Evolutionary conservation across 2,888 invertebrate species (phyloP).

Genomic region (Caenorhabditis afra): DNA sequence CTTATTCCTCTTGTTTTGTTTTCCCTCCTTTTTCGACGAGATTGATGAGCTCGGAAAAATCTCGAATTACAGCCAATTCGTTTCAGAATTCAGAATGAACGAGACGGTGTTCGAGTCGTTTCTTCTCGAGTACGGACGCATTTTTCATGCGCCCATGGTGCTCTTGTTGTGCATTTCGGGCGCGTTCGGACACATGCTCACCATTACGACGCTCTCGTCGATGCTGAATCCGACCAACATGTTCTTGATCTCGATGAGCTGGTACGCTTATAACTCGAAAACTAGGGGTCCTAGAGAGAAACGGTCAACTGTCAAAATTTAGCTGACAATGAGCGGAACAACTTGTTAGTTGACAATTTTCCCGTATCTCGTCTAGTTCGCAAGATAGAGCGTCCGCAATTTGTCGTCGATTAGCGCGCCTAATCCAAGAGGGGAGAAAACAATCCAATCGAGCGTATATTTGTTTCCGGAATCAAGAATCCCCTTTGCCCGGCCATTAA

Average conservation of each 20-base stretch:
- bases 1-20: constrained; percentile 19
- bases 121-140: constrained; percentile 64
- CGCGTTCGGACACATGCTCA: constrained; percentile 73
- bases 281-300: too few species aligned
- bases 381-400: too few species aligned
- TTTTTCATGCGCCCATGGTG: constrained; percentile 75
- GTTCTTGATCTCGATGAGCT: constrained; percentile 76
- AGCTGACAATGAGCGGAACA: too few species aligned
- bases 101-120: constrained; percentile 47
- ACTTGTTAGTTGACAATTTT: too few species aligned
- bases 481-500: too few species aligned
- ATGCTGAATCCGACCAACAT: constrained; percentile 77
- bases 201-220: constrained; percentile 70
- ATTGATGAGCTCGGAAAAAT: background rate
- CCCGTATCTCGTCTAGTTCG: background rate
- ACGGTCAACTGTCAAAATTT: too few species aligned
- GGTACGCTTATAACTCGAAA: too few species aligned
- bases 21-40: background rate
- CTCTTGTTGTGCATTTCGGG: constrained; percentile 75
- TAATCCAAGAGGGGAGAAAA: constrained; percentile 14
- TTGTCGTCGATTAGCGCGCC: background rate
- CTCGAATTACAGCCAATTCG: background rate
- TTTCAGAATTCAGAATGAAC: too few species aligned
- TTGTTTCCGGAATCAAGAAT: constrained; percentile 25
- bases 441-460: constrained; percentile 23